Percentiles rank a stretch among this genome's conserved stretches.
Evolutionary conservation across 2,888 invertebrate genomes (phyloP).

Genomic region (Lobophora halterata): DNA sequence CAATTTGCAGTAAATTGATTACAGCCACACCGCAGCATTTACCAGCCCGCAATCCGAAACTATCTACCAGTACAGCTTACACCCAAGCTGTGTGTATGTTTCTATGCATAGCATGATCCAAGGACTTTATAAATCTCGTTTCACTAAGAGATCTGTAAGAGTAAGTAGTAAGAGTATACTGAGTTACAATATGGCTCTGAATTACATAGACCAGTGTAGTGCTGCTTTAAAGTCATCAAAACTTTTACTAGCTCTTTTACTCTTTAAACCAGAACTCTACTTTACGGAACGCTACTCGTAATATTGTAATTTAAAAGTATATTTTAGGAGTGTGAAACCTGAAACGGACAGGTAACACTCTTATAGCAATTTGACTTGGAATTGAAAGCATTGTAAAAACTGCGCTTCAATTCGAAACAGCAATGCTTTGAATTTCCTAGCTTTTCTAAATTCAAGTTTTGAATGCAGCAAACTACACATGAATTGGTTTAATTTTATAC

Average conservation of each 20-base stretch:
- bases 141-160: too few relatives aligned
- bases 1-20: constrained; percentile 24
- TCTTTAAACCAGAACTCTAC: too few relatives aligned
- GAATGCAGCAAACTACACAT: background rate
- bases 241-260: too few relatives aligned
- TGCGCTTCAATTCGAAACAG: constrained; percentile 5
- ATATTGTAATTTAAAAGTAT: constrained; percentile 1
- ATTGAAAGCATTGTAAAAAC: constrained; percentile 9
- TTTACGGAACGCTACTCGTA: constrained; percentile 3
- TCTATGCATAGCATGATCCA: background rate
- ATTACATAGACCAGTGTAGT: too few relatives aligned
- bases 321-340: constrained; percentile 1
- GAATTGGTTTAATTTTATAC: constrained; percentile 7
- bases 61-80: background rate
- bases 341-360: constrained; percentile 2
- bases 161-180: too few relatives aligned
- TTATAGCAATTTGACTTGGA: constrained; percentile 10
- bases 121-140: too few relatives aligned
- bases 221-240: too few relatives aligned
- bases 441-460: background rate
- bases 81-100: background rate
- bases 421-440: background rate
- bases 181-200: too few relatives aligned
- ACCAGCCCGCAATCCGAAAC: constrained; percentile 14
- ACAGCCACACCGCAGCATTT: constrained; percentile 20